Evolutionary conservation across 2,888 invertebrate species (phyloP).

Genomic region (Cantharis lateralis): DNA sequence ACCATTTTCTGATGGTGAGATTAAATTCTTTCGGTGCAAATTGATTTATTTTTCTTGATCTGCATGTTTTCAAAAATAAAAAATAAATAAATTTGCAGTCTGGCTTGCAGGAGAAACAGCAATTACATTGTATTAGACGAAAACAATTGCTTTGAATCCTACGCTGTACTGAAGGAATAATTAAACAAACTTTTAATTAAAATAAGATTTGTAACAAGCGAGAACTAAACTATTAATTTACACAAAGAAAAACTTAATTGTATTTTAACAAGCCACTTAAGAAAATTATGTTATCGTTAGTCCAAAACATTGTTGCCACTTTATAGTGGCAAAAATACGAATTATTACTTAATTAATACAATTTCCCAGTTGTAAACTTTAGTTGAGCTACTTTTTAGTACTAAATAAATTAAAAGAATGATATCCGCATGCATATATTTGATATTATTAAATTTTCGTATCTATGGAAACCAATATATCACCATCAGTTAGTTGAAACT

Average conservation of each 20-base stretch:
- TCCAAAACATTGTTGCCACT: neutral
- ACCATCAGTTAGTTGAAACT: neutral
- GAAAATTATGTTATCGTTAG: neutral
- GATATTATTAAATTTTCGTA: neutral
- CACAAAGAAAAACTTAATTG: neutral
- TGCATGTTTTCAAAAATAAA: neutral
- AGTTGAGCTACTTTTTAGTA: no score
- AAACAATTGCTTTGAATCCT: neutral
- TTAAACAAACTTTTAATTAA: neutral
- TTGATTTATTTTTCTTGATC: neutral
- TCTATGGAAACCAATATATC: neutral
- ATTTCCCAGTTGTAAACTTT: no score
- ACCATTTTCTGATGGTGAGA: neutral
- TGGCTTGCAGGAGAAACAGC: neutral
- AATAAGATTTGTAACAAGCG: neutral
- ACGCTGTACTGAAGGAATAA: neutral
- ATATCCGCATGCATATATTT: no score
- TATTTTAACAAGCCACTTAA: neutral
- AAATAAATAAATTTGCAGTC: neutral
- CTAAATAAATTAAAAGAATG: no score
- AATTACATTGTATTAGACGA: neutral
- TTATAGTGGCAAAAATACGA: neutral
- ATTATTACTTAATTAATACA: neutral
- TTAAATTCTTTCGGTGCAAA: neutral
- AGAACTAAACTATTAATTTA: neutral